Base-by-base conservation (phyloP, 2,113 vertebrate genomes). In the Oostethus manadensis region DNA sequence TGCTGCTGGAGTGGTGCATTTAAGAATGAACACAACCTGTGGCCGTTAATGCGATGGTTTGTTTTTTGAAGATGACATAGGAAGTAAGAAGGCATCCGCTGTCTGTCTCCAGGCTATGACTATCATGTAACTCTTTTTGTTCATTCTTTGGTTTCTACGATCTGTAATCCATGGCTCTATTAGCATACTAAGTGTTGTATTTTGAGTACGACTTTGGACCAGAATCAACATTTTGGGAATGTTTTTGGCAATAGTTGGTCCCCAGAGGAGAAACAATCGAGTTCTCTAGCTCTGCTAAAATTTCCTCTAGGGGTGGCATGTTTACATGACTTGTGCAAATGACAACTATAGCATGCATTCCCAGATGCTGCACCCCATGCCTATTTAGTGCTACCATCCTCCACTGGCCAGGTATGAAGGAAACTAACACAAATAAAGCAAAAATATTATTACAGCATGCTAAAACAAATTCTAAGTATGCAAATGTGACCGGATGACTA, bases 1-100 rank as follows among this genome's bases (percentile, higher is more conserved):
- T 70, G 58, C 55, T 65, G 68, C 44, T 66, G 64, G 55, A 14
- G 50, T 4, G 10, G 45, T 26, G 70, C 63, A 60, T 48, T 76
- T 64, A 45, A 58, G 49, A 59, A 46, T 62, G 61, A 80, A 67
- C 63, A 29, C 58, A 18, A n/a, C 35, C 18, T 21, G 53, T 15
- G 53, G 33, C 40, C 35, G 7, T 18, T 40, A 16, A 55, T 15
- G 20, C n/a, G 10, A 38, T 40, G 46, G 42, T 60, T 45, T 54
- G 44, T 18, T 48, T 66, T 42, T 47, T 62, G n/a, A 64, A 55
- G 33, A 44, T 26, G 51, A 46, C 13, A 7, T 9, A 49, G 11
- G 18, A 26, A 17, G 10, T 0, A 13, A 61, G 40, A 66, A 51
- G 16, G 38, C 20, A 17, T n/a, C 16, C 29, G 50, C 17, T 51